A percentile compares a stretch with the other conserved stretches of the same genome.
Conservation (phyloP, 2,888 invertebrate genomes). For the Mylabris sibirica region DNA sequence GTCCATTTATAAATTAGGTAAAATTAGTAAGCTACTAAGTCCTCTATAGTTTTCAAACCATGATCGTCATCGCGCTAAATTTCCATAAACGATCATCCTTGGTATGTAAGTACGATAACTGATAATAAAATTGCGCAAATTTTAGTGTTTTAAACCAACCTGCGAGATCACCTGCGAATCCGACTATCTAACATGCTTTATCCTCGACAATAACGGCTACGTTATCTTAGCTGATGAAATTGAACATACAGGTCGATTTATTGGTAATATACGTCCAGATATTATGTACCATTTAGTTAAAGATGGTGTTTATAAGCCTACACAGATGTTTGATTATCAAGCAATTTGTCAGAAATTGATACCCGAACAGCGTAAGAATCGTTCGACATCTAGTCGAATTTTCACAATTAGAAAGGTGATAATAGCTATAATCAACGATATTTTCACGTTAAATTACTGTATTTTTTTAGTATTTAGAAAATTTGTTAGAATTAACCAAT, state of each 20-base stretch:
- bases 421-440: background rate
- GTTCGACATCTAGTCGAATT: slow-evolving; percentile 7
- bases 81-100: too few species aligned
- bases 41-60: too few species aligned
- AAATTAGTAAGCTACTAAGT: too few species aligned
- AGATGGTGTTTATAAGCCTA: slow-evolving; percentile 77
- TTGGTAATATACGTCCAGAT: slow-evolving; percentile 76
- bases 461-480: slow-evolving; percentile 53
- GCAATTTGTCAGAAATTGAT: slow-evolving; percentile 76
- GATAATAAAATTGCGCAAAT: background rate
- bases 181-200: slow-evolving; percentile 78
- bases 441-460: background rate
- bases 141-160: background rate
- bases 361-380: slow-evolving; percentile 38
- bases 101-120: too few species aligned
- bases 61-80: too few species aligned
- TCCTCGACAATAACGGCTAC: slow-evolving; percentile 91
- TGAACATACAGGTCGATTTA: slow-evolving; percentile 70
- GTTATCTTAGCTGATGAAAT: slow-evolving; percentile 78
- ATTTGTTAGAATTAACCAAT: slow-evolving; percentile 54
- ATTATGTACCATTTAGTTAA: slow-evolving; percentile 79
- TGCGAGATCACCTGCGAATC: slow-evolving; percentile 63
- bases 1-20: too few species aligned
- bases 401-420: background rate
- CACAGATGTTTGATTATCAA: slow-evolving; percentile 86